Percentiles rank a stretch among this genome's conserved stretches.
phyloP scores from a whole-genome alignment of 2,888 invertebrate species.

The Leptogaster cylindrica region DNA sequence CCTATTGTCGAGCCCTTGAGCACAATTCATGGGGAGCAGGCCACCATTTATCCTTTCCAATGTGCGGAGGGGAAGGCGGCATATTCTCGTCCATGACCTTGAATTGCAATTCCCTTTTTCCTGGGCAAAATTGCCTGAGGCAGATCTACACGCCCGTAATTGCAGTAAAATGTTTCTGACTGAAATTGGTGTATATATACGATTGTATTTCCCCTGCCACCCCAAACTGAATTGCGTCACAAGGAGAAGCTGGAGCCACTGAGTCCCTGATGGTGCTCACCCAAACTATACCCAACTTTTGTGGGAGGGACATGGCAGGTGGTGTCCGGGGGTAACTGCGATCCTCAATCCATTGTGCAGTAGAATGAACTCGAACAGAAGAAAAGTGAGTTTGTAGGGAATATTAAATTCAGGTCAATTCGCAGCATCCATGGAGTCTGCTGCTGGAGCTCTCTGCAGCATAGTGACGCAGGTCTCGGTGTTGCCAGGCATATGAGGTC shows the following conservation, averaged over 20 bases:
- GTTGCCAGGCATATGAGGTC: too few species aligned
- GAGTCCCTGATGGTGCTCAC: too few species aligned
- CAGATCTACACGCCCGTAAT: constrained; percentile 21
- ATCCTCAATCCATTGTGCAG: not conserved
- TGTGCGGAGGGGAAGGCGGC: not conserved
- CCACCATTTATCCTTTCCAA: not conserved
- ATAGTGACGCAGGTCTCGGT: not conserved
- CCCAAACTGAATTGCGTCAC: constrained; percentile 31
- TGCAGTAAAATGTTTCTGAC: constrained; percentile 16
- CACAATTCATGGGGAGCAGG: too few species aligned
- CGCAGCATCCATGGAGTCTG: constrained; percentile 8
- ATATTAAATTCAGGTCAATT: constrained; percentile 24
- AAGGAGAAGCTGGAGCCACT: not conserved
- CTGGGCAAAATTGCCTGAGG: constrained; percentile 31
- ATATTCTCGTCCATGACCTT: constrained; percentile 30
- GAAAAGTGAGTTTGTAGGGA: constrained; percentile 29
- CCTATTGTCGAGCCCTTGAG: too few species aligned
- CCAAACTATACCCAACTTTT: too few species aligned
- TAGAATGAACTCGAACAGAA: not conserved
- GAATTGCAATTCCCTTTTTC: constrained; percentile 30
- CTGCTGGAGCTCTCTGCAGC: not conserved
- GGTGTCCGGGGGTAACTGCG: constrained; percentile 1
- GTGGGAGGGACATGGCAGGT: not conserved
- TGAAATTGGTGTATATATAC: constrained; percentile 13
- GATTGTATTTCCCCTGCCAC: too few species aligned